Evolutionary conservation across 2,888 invertebrate species (phyloP).

Genomic region (Melanostoma mellinum): DNA sequence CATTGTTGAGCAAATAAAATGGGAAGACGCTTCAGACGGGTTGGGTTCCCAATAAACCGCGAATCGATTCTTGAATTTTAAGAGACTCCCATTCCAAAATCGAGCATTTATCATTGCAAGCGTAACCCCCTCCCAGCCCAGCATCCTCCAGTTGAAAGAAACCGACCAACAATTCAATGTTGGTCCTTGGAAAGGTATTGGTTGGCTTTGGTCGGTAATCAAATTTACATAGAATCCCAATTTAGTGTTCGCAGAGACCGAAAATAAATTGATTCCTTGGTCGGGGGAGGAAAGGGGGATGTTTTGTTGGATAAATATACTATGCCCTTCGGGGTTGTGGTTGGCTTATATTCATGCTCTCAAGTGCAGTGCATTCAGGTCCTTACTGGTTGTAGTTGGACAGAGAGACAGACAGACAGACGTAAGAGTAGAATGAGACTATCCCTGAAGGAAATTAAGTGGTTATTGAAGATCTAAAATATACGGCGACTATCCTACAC

Average conservation of each 20-base stretch:
- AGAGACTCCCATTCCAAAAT: constrained; percentile 47
- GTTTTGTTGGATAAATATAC: not conserved
- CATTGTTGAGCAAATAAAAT: constrained; percentile 38
- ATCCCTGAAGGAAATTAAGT: constrained; percentile 72
- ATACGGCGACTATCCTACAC: constrained; percentile 36
- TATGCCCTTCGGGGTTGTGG: constrained; percentile 15
- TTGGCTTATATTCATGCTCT: constrained; percentile 12
- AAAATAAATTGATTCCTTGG: constrained; percentile 70
- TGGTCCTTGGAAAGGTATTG: not conserved
- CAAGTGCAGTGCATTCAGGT: constrained; percentile 48
- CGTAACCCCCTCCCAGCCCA: not conserved
- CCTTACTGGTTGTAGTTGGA: constrained; percentile 6
- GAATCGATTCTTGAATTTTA: constrained; percentile 70
- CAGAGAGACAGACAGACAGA: constrained; percentile 28
- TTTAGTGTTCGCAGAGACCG: constrained; percentile 70
- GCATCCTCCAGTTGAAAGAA: not conserved
- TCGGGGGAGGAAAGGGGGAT: constrained; percentile 13
- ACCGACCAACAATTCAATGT: constrained; percentile 43
- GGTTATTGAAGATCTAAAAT: constrained; percentile 73
- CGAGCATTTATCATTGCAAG: constrained; percentile 65
- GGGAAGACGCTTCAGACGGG: not conserved
- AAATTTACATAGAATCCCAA: constrained; percentile 73
- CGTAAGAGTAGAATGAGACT: constrained; percentile 33
- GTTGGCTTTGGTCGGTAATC: constrained; percentile 70
- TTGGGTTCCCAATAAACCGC: constrained; percentile 60